phyloP scores from a whole-genome alignment of 1,140 invertebrate genomes.

The Danaus melanippus region DNA sequence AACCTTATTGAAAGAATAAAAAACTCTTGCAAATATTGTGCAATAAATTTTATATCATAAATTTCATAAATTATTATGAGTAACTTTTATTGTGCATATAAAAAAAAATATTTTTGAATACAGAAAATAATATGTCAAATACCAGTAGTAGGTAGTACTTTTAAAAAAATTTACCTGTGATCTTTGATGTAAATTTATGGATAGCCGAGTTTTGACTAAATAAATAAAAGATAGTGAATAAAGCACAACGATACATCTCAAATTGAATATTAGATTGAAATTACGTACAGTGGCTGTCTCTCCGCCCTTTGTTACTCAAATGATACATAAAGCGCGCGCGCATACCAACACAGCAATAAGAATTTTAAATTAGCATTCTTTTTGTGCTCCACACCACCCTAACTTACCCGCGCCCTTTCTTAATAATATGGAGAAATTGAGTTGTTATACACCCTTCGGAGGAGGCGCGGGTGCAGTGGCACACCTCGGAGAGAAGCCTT shows the following conservation, averaged over 20 bases:
- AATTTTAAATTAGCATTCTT: constrained; percentile 71
- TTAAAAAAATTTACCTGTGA: too few species aligned
- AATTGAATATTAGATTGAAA: constrained; percentile 70
- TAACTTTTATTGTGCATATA: neutral
- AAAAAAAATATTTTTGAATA: constrained; percentile 28
- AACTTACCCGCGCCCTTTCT: constrained; percentile 51
- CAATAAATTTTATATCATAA: too few species aligned
- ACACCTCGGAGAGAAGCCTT: constrained; percentile 60
- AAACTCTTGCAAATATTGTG: too few species aligned
- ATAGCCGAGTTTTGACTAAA: constrained; percentile 30
- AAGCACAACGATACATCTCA: constrained; percentile 53
- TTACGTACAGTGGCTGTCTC: constrained; percentile 60
- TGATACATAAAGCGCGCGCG: constrained; percentile 65
- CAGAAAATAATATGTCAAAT: too few species aligned
- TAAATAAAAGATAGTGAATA: constrained; percentile 50
- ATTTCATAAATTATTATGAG: neutral
- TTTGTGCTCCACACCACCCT: constrained; percentile 58
- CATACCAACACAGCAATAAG: constrained; percentile 62
- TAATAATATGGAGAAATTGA: constrained; percentile 70
- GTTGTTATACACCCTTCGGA: constrained; percentile 66
- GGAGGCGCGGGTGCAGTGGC: constrained; percentile 61
- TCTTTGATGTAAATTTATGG: too few species aligned
- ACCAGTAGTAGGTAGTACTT: too few species aligned
- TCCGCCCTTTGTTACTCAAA: constrained; percentile 60
- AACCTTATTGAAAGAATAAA: neutral